Evolutionary conservation across 2,113 vertebrate species (phyloP), one percentile per base, ranked within the genome.

Genomic region (Sander lucioperca): DNA sequence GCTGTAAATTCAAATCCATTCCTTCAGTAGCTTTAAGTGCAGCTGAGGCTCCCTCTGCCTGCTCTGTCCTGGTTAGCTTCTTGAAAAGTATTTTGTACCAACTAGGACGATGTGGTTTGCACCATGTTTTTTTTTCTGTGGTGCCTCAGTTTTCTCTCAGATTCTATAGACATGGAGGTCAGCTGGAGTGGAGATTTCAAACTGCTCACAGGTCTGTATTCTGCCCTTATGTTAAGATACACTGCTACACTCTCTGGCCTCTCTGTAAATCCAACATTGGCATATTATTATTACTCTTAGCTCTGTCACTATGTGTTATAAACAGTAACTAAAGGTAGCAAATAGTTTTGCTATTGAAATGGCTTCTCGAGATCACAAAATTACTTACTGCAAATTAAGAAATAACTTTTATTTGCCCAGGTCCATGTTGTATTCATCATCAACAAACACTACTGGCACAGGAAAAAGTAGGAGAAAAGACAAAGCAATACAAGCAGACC

Each of bases 41-140:
- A 90, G 91, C 88, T 94, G 88, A 82, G 82, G 71, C 84, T 80
- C 53, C 21, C 25, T 70, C 65, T 47, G 79, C 33, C 69, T 69
- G 57, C 39, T 84, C 48, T 76, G 73, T 70, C 80, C 78, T 39
- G 53, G 43, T 88, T 80, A 72, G 57, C 64, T 2, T 62, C 63
- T 75, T 68, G 64, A 68, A 36, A 77, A 77, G n/a, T 53, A 15
- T n/a, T 51, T 56, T 0, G 0, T 57, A 70, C 45, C 47, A 76
- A 50, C 33, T 58, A 63, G 36, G 48, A 21, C 19, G 43, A 51
- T 27, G 25, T 47, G 43, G 67, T 48, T 50, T 63, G 63, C 15
- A 36, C 7, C 36, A 6, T 50, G 54, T 27, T 50, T 18, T 74
- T 74, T 16, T 79, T 71, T 48, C 53, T 76, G 36, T 27, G 39